Evolutionary conservation across 64 coral and sea anemone genomes (phyloP), one percentile per base, ranked within the genome.

Genomic region (Actinia equina): DNA sequence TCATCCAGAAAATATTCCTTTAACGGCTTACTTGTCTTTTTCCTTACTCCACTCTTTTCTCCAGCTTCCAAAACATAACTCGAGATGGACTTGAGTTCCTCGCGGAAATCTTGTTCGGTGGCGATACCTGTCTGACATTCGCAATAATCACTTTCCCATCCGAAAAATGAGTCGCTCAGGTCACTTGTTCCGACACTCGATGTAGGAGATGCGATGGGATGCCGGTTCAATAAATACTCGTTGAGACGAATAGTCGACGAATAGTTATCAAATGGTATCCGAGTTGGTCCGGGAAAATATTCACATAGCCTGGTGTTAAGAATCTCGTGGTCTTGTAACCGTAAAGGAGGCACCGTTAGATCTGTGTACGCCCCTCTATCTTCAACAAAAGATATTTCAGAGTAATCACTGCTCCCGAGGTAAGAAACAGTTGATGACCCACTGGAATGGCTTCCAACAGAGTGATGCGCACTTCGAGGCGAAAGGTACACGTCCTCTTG

Each of bases 51-150:
- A 22, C 61, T 85, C 37, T 88, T 87, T 13, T 58, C 82, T 13
- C 91, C 69, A 27, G 30, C 92, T 18, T 86, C 81, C 14, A 97
- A 80, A 44, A 97, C 91, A 45, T 88, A 97, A 23, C 65, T 85
- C 43, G 94, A 97, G 14, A 87, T 87, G 4, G 88, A 87, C 59
- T 97, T 97, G 0, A 97, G 85, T 85, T 97, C 94, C 26, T 93
- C 91, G 46, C 71, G 88, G 59, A 97, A 97, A 59, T 97, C 91
- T 27, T 91, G 49, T 43, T 53, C 67, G 22, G 88, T 85, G 9
- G 89, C 44, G 2, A 97, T 93, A 51, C 94, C 94, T 22, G 94
- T 97, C 41, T 97, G 94, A 62, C 94, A 97, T 61, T 93, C 87
- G 44, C 94, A 97, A 19, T 88, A 87, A 42, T 77, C 53, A 27